phyloP scores from a whole-genome alignment of 1,140 invertebrate genomes.

The Bombus picipes region DNA sequence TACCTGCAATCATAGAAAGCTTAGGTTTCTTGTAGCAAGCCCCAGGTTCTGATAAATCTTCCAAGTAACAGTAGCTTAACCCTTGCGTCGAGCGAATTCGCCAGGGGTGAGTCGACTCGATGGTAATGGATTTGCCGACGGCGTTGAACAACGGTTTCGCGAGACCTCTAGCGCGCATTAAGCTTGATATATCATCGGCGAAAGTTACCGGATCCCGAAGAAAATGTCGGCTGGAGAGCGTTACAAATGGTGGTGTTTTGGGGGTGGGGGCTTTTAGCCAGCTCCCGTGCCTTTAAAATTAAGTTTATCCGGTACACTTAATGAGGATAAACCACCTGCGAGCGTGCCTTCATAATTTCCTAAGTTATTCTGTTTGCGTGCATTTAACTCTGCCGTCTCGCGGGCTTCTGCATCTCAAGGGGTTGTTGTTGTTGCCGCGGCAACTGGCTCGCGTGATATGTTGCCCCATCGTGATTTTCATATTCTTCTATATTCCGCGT shows the following conservation, averaged over 20 bases:
- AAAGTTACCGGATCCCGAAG: constrained; percentile 42
- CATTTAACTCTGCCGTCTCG: constrained; percentile 61
- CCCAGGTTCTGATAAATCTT: neutral
- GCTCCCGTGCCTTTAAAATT: constrained; percentile 71
- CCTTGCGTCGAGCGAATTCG: neutral
- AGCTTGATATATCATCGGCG: constrained; percentile 43
- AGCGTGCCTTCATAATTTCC: constrained; percentile 82
- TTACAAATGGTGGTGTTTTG: constrained; percentile 48
- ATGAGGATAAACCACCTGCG: constrained; percentile 81
- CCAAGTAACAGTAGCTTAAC: neutral
- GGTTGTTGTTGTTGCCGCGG: constrained; percentile 29
- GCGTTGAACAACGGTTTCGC: constrained; percentile 14
- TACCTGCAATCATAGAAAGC: neutral
- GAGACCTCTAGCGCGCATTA: constrained; percentile 19
- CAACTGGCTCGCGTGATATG: constrained; percentile 45
- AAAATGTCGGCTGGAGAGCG: constrained; percentile 44
- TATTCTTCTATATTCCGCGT: constrained; percentile 6
- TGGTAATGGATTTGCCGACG: constrained; percentile 36
- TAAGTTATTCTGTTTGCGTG: constrained; percentile 82
- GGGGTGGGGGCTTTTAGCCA: constrained; percentile 55
- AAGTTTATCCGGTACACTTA: constrained; percentile 80
- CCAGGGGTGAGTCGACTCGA: constrained; percentile 19
- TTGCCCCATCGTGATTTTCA: constrained; percentile 42
- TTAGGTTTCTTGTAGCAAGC: neutral
- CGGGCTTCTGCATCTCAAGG: constrained; percentile 27